Evolutionary conservation across 2,888 invertebrate genomes (phyloP).

Genomic region (Hyposoter dolosus): DNA sequence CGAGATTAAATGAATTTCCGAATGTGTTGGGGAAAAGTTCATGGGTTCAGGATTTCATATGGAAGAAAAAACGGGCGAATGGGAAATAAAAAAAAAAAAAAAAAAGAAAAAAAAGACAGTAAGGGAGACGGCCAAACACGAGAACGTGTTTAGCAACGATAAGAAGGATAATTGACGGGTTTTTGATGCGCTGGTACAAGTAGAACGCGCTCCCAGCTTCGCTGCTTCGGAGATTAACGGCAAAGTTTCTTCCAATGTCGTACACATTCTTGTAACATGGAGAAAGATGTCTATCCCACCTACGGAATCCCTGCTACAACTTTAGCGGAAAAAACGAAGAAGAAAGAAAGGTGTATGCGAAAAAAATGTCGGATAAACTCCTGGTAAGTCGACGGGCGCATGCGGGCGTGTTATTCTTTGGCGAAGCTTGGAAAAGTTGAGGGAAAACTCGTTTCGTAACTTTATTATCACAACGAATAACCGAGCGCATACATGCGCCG

Average conservation of each 20-base stretch:
- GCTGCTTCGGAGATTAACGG: conserved; percentile 67
- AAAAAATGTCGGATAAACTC: conserved; percentile 59
- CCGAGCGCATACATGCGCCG: conserved; percentile 9
- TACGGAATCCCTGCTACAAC: conserved; percentile 46
- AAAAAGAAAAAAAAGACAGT: conserved; percentile 10
- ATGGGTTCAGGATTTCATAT: background rate
- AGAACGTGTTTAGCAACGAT: conserved; percentile 69
- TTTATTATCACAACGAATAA: conserved; percentile 45
- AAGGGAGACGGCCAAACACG: conserved; percentile 28
- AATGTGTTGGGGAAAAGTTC: background rate
- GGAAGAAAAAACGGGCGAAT: conserved; percentile 1
- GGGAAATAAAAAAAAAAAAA: conserved; percentile 19
- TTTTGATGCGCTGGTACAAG: conserved; percentile 38
- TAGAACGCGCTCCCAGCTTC: conserved; percentile 42
- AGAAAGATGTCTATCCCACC: conserved; percentile 56
- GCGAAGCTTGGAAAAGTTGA: conserved; percentile 46
- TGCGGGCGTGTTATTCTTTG: conserved; percentile 43
- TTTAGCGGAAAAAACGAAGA: conserved; percentile 33
- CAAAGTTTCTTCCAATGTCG: conserved; percentile 61
- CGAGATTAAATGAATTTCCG: background rate
- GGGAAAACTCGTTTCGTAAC: conserved; percentile 48
- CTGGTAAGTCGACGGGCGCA: conserved; percentile 22
- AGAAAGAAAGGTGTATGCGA: conserved; percentile 3
- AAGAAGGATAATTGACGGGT: conserved; percentile 68
- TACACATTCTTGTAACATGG: conserved; percentile 39